Base-by-base conservation (phyloP, 2,113 vertebrate genomes). In the Daphoenositta chrysoptera region DNA sequence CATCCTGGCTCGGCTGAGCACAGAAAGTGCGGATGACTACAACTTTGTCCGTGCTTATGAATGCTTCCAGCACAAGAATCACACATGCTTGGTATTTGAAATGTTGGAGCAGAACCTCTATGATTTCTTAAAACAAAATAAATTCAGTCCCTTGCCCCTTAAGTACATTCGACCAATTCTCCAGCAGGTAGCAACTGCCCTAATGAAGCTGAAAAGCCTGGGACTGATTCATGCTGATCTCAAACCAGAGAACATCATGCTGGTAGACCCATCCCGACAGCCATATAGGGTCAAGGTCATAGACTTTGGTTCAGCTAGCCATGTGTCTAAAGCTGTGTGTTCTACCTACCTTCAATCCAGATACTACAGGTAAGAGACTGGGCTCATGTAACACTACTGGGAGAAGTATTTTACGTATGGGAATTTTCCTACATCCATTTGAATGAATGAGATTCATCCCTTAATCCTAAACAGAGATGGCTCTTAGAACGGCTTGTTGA, bases 21-120 rank as follows among this genome's bases (percentile, higher is more conserved):
- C 99, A 0, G 99, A 99, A 98, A 99, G 99, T 4, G 99, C 99
- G 0, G 99, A 99, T 28, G 99, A 99, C 98, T 99, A 99, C 98
- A 99, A 99, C 98, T 99, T 99, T 31, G 99, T 99, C 90, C 98
- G 99, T 57, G 99, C 99, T 33, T 99, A 99, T 0, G 99, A 99
- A 97, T 99, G 99, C 98, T 99, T 99, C 98, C 99, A 99, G 98
- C 99, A 99, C 98, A 99, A 99, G 98, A 99, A 99, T 97, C 99
- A 99, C 98, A 99, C 99, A 18, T 99, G 99, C 98, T 98, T 99
- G 98, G 99, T 99, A 87, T 99, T 99, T 79, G 99, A 99, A 98
- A 99, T 99, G 99, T 97, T 99, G 97, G 99, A 99, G 97, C 99
- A 99, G 98, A 99, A 99, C 98, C 98, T 99, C 96, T 99, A 99